Evolutionary conservation across 64 coral and sea anemone genomes (phyloP).

Genomic region (Acropora yongei): DNA sequence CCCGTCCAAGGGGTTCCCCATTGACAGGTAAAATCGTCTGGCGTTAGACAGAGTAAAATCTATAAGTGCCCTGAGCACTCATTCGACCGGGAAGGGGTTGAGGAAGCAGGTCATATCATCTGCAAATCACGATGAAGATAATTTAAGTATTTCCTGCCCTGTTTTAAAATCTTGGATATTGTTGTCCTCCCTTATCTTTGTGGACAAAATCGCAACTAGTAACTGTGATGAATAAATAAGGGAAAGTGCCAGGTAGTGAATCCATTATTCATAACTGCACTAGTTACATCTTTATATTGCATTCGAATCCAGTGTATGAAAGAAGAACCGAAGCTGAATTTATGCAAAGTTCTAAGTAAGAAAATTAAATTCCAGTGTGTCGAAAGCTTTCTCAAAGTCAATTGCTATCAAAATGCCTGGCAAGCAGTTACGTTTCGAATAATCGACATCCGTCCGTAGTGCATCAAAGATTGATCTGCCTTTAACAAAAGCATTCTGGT

Average conservation of each 20-base stretch:
- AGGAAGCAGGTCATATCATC: not conserved
- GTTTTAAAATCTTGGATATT: not conserved
- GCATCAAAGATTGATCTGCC: conserved; percentile 5
- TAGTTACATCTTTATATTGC: not conserved
- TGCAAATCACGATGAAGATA: not conserved
- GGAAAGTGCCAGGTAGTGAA: too few relatives aligned
- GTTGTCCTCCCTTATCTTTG: not conserved
- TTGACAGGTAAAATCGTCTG: too few relatives aligned
- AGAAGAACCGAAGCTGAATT: not conserved
- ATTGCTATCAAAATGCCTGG: conserved; percentile 12
- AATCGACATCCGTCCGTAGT: not conserved
- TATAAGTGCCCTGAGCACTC: too few relatives aligned
- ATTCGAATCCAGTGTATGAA: conserved; percentile 14
- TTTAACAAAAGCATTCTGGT: too few relatives aligned
- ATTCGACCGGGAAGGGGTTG: too few relatives aligned
- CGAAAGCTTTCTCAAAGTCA: conserved; percentile 54
- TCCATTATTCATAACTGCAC: too few relatives aligned
- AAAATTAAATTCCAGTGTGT: not conserved
- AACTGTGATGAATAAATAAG: too few relatives aligned
- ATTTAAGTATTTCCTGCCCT: conserved; percentile 11
- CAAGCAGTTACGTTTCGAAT: not conserved
- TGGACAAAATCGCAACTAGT: too few relatives aligned
- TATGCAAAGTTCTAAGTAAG: too few relatives aligned
- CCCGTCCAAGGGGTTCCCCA: too few relatives aligned
- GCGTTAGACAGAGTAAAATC: too few relatives aligned